These are phyloP conservation scores for Dynastes grantii DNA, from an alignment of 2,888 invertebrate species.

Conservation along the genomic window DNA sequence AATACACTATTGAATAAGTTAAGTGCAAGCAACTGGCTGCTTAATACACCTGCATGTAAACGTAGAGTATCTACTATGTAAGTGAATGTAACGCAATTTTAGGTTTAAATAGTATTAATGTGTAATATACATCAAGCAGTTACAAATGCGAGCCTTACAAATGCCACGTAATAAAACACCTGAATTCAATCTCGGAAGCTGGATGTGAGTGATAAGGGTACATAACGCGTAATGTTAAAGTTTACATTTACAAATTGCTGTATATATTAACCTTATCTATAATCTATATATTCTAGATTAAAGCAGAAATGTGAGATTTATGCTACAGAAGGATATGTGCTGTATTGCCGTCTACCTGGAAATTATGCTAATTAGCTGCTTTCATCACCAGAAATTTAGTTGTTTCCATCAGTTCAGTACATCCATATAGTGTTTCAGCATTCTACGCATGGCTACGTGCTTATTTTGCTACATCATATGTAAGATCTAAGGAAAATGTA, in stretches of 20 bases:
- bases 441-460: no score
- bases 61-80: not conserved
- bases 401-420: no score
- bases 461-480: no score
- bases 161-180: conserved; percentile 25
- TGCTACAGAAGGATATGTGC: no score
- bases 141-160: conserved; percentile 26
- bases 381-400: no score
- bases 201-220: conserved; percentile 34
- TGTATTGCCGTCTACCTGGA: no score
- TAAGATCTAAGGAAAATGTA: no score
- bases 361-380: no score
- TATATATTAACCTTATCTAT: not conserved
- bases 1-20: conserved; percentile 13
- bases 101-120: conserved; percentile 27
- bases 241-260: conserved; percentile 14
- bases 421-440: no score
- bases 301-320: not conserved
- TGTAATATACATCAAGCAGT: conserved; percentile 16
- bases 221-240: not conserved
- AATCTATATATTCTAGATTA: not conserved
- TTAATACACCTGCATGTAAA: not conserved
- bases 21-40: not conserved
- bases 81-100: not conserved
- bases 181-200: conserved; percentile 12